Conservation (phyloP, 2,797 vertebrate genomes). For the Rhodeus uyekii region DNA sequence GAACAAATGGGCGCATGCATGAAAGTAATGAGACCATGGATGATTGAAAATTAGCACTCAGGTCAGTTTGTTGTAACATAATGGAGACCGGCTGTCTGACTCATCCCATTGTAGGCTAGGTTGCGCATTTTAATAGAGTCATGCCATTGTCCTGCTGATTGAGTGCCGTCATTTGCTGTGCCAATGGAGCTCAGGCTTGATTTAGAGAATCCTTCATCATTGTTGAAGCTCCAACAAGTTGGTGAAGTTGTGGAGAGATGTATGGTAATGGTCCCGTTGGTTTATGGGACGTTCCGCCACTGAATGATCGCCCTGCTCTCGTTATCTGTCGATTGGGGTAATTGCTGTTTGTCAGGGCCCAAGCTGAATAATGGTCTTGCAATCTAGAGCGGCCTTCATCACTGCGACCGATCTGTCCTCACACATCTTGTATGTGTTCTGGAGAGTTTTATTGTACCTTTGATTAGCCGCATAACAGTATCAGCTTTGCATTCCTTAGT, state of each 20-base stretch:
- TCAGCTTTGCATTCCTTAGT: neutral
- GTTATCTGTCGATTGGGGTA: slow-evolving; percentile 81
- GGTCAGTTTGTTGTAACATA: slow-evolving; percentile 42
- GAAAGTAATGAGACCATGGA: slow-evolving; percentile 32
- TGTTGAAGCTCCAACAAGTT: slow-evolving; percentile 11
- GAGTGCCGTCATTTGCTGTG: slow-evolving; percentile 1
- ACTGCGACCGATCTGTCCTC: slow-evolving; percentile 34
- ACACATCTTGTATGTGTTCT: slow-evolving; percentile 6
- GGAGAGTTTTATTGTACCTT: slow-evolving; percentile 16
- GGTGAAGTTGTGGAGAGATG: slow-evolving; percentile 19
- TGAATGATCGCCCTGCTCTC: slow-evolving; percentile 76
- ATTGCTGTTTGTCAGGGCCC: slow-evolving; percentile 78
- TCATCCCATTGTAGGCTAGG: slow-evolving; percentile 11
- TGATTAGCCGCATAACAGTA: slow-evolving; percentile 23
- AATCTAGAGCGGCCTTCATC: slow-evolving; percentile 63
- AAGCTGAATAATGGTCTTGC: slow-evolving; percentile 75
- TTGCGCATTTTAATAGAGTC: slow-evolving; percentile 40
- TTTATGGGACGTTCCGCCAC: slow-evolving; percentile 71
- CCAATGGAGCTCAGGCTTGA: slow-evolving; percentile 18
- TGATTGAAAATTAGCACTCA: slow-evolving; percentile 45
- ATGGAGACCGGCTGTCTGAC: slow-evolving; percentile 28
- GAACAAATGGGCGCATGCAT: neutral
- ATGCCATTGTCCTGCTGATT: slow-evolving; percentile 35
- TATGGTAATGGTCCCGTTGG: slow-evolving; percentile 68
- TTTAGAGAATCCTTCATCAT: slow-evolving; percentile 24